A percentile compares a stretch with the other conserved stretches of the same genome.
Conservation (phyloP, 2,113 vertebrate species). For the Stigmatopora argus region DNA sequence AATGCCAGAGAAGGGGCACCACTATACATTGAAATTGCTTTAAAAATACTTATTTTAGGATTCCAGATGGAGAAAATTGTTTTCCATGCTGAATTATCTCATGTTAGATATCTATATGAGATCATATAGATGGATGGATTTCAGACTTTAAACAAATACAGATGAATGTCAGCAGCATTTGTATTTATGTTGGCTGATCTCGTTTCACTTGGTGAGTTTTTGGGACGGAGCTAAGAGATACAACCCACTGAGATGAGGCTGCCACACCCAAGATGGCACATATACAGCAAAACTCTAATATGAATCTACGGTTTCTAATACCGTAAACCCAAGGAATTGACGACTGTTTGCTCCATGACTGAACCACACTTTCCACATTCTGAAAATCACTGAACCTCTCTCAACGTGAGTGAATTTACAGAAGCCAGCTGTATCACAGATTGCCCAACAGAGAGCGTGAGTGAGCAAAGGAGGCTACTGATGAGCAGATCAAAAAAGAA, state of each 20-base stretch:
- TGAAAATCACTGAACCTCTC: conserved; percentile 6
- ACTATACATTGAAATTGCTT: not conserved
- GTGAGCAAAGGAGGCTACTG: conserved; percentile 47
- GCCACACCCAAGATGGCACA: no score
- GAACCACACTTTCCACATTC: conserved; percentile 40
- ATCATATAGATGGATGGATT: not conserved
- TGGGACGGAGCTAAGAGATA: no score
- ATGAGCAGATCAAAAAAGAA: conserved; percentile 3
- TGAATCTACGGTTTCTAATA: not conserved
- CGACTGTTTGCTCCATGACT: conserved; percentile 20
- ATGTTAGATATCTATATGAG: not conserved
- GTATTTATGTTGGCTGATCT: no score
- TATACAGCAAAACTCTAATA: no score
- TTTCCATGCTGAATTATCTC: not conserved
- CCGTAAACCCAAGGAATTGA: not conserved
- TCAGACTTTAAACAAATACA: not conserved
- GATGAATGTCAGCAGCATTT: not conserved
- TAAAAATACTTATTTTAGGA: not conserved
- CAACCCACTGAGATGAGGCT: no score
- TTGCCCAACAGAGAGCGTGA: conserved; percentile 69
- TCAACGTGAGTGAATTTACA: conserved; percentile 1
- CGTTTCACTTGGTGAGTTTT: no score
- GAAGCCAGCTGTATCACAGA: conserved; percentile 28
- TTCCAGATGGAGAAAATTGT: not conserved
- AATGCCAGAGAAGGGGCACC: not conserved